Base-by-base conservation (phyloP, 1,140 invertebrate genomes). In the Yoshiicerus persimilis region DNA sequence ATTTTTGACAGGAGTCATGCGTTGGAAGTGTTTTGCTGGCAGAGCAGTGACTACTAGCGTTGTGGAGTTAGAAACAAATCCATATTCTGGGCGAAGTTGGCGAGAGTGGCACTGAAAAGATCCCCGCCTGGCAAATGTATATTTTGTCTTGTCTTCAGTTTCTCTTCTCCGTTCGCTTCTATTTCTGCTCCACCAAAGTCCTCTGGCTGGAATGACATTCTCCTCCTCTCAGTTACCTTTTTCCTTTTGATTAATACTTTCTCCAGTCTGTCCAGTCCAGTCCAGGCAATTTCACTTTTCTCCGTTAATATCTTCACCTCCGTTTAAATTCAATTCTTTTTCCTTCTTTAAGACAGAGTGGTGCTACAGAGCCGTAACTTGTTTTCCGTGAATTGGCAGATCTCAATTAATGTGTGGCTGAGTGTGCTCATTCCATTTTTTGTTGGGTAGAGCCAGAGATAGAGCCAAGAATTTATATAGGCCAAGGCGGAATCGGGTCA, bases 1-100 rank as follows among this genome's bases (percentile, higher is more conserved):
- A 88, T 88, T 88, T 88, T 88, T 85, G 87, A 85, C 66, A 88
- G 56, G 34, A 88, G 80, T 88, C 87, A 88, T 88, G 87, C 87
- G 87, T 88, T 88, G 38, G 87, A 62, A 41, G 41, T 85, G 70
- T 34, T 77, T 66, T 9, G 1, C 30, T 36, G 70, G n/a, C n/a
- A n/a, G n/a, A n/a, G n/a, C n/a, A n/a, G n/a, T n/a, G n/a, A n/a
- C n/a, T n/a, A n/a, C n/a, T n/a, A n/a, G n/a, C n/a, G n/a, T 27
- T 77, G 1, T 80, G 70, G 27, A 77, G 56, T n/a, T 2, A 66
- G 75, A 80, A 80, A 80, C 75, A 80, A 80, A 80, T 80, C 75
- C 75, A 80, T 80, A 38, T 80, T 80, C 75, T 23, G 34, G 34
- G 75, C 36, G 34, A n/a, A 80, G 27, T n/a, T 3, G 1, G 20